Evolutionary conservation across 2,113 vertebrate genomes (phyloP).

Genomic region (Stercorarius parasiticus): DNA sequence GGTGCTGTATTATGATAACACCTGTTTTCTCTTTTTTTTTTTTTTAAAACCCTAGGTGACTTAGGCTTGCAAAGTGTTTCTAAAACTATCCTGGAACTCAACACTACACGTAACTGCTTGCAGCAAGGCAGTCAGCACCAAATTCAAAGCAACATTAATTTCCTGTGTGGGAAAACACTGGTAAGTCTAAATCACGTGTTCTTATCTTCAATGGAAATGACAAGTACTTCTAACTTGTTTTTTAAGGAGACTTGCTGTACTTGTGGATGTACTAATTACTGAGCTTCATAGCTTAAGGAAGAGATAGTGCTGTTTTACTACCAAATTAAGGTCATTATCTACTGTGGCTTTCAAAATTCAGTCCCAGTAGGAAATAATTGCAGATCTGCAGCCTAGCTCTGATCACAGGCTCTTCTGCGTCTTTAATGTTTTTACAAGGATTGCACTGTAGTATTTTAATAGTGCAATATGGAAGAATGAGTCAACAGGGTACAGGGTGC

Average conservation of each 20-base stretch:
- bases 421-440: neutral
- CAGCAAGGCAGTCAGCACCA: constrained; percentile 37
- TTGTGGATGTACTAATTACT: neutral
- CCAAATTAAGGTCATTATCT: neutral
- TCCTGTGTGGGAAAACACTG: constrained; percentile 93
- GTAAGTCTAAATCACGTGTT: constrained; percentile 71
- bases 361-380: neutral
- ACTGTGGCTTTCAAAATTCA: neutral
- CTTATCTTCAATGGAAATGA: neutral
- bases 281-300: neutral
- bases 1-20: neutral
- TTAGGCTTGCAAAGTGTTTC: constrained; percentile 62
- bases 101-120: constrained; percentile 67
- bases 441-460: neutral
- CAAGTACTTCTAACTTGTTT: neutral
- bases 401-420: neutral
- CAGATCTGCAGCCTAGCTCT: neutral
- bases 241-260: neutral
- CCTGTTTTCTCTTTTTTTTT: fast-evolving
- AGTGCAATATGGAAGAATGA: neutral
- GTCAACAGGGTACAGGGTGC: neutral
- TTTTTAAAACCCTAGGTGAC: constrained; percentile 74
- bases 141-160: constrained; percentile 87
- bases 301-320: neutral
- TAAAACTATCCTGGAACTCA: constrained; percentile 80